Conservation (phyloP, 2,797 vertebrate species). For the Anguilla anguilla region DNA sequence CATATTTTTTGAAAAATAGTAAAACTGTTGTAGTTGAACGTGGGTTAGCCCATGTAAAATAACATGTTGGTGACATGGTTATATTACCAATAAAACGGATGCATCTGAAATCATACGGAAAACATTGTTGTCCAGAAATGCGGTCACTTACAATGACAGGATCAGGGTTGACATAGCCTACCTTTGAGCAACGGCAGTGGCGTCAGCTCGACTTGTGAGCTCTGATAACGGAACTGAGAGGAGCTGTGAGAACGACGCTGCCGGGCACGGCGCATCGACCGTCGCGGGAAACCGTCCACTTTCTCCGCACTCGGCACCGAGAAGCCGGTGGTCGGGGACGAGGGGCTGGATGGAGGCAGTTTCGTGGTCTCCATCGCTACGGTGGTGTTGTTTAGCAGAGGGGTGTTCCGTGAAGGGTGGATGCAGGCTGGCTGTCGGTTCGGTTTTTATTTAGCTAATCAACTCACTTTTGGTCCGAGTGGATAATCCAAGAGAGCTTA, state of each 20-base stretch:
- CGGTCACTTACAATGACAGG: not conserved
- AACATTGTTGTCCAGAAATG: not conserved
- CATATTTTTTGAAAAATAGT: not conserved
- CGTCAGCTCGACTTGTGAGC: slow-evolving; percentile 91
- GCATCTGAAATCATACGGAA: not conserved
- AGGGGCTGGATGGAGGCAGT: slow-evolving; percentile 86
- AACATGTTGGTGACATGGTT: not conserved
- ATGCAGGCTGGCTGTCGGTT: slow-evolving; percentile 15
- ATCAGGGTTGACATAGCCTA: slow-evolving; percentile 59
- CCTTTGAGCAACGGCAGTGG: slow-evolving; percentile 90
- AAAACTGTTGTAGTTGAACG: not conserved
- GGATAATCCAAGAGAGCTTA: not conserved
- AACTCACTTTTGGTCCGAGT: slow-evolving; percentile 7
- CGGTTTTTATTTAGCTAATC: slow-evolving; percentile 23
- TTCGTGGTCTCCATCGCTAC: slow-evolving; percentile 78
- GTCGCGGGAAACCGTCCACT: slow-evolving; percentile 89
- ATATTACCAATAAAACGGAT: not conserved
- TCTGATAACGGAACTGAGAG: slow-evolving; percentile 94
- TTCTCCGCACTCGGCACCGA: slow-evolving; percentile 91
- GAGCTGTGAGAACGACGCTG: slow-evolving; percentile 91
- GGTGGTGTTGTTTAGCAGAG: slow-evolving; percentile 17
- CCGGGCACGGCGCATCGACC: slow-evolving; percentile 87
- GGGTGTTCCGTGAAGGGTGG: slow-evolving; percentile 24
- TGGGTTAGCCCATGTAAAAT: not conserved
- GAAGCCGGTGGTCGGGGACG: slow-evolving; percentile 85